A percentile compares a stretch with the other conserved stretches of the same genome.
Evolutionary conservation across 2,113 vertebrate species (phyloP).

Genomic region (Scortum barcoo): DNA sequence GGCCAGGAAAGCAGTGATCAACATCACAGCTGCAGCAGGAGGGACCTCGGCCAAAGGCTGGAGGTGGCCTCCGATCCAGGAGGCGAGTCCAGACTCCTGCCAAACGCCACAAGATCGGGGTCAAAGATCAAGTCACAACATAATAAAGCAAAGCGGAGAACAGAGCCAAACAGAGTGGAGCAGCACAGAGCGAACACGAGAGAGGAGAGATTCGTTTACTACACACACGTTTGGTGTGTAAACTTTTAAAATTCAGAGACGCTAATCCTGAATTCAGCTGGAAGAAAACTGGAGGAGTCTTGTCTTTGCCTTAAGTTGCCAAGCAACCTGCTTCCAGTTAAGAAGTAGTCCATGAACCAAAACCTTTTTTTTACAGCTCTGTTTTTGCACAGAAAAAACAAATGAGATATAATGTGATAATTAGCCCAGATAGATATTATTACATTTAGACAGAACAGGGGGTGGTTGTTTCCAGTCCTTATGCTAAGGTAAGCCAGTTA

Average conservation of each 20-base stretch:
- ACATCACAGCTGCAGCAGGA: slow-evolving; percentile 88
- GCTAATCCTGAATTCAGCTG: background rate
- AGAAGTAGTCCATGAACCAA: background rate
- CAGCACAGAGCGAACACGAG: background rate
- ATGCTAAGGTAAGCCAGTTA: background rate
- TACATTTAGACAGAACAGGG: background rate
- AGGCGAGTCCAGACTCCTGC: slow-evolving; percentile 94
- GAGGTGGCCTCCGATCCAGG: slow-evolving; percentile 93
- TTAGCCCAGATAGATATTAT: background rate
- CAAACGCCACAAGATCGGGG: slow-evolving; percentile 37
- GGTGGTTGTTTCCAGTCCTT: background rate
- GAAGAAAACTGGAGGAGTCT: background rate
- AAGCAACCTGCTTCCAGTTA: background rate
- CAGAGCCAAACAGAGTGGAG: slow-evolving; percentile 27
- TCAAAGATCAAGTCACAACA: slow-evolving; percentile 57
- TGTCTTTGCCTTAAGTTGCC: background rate
- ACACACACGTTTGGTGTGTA: background rate
- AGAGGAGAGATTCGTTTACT: background rate
- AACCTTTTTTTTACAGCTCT: background rate
- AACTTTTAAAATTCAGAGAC: background rate
- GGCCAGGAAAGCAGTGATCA: slow-evolving; percentile 91
- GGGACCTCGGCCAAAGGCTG: slow-evolving; percentile 91
- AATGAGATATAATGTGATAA: background rate
- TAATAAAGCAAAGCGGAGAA: slow-evolving; percentile 49
- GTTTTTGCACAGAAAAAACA: background rate